Evolutionary conservation across 2,888 invertebrate genomes (phyloP).

Genomic region (Ametastegia equiseti): DNA sequence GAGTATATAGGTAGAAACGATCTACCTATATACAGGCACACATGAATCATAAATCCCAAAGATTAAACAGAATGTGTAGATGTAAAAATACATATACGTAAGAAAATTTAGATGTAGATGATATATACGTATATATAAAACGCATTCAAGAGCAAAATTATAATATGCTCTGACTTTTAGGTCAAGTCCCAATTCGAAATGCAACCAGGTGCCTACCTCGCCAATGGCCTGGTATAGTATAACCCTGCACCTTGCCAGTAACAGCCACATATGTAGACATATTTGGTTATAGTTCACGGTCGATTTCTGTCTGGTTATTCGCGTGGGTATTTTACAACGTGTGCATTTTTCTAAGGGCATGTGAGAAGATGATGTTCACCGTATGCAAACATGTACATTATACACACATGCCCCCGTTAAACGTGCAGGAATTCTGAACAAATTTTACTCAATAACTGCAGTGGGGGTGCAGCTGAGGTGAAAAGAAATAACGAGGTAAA

Average conservation of each 20-base stretch:
- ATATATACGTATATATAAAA: background rate
- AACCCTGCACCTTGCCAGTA: constrained; percentile 15
- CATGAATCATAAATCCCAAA: background rate
- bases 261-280: constrained; percentile 4
- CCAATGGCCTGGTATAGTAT: background rate
- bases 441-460: background rate
- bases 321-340: constrained; percentile 29
- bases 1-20: background rate
- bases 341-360: too few species aligned
- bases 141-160: background rate
- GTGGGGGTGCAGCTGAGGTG: background rate
- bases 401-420: background rate
- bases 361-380: too few species aligned
- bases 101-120: too few species aligned
- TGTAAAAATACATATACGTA: background rate
- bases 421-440: constrained; percentile 40
- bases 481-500: background rate
- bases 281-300: constrained; percentile 43
- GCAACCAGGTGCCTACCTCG: background rate
- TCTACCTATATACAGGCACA: background rate
- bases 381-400: background rate
- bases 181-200: constrained; percentile 27
- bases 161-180: constrained; percentile 2
- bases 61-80: background rate
- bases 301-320: constrained; percentile 45